Evolutionary conservation across 2,888 invertebrate genomes (phyloP), one percentile per base, ranked within the genome.

Genomic region (Patella depressa): DNA sequence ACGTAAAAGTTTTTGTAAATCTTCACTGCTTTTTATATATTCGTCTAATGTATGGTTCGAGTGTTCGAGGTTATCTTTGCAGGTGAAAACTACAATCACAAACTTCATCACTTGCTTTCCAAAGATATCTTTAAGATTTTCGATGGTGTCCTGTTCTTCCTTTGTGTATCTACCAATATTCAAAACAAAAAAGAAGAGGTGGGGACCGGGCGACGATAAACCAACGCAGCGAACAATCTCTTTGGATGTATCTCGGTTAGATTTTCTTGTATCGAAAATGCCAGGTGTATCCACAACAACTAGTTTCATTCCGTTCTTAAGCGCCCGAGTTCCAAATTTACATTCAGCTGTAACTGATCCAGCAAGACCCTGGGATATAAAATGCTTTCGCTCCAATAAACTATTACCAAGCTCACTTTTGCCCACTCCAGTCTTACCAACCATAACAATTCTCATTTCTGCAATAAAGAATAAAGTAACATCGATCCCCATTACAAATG

Each of bases 241-340:
- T 1, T 19, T 59, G 7, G 59, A 65, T 14, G 80, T 75, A 15
- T 75, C 77, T 29, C 71, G 70, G 19, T 79, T 77, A 34, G 75
- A 70, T 19, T 59, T 53, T 69, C 73, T 71, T 2, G 82, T 81
- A 53, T 82, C 82, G 54, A 77, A 79, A 11, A 82, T 72, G 19
- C 82, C 82, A 4, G 82, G 80, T 0, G 81, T 81, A 65, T 82
- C 82, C 1, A 81, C 74, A 2, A 81, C 72, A 45, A 74, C 69
- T 14, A 81, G 17, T 4, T 55, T 59, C n/a, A 75, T 59, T 4
- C 76, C 78, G 9, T 74, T 59, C 4, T 74, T 54, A 14, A 71
- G 12, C 3, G 17, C 29, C 34, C 34, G 34, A 34, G 59, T 72
- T 24, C 76, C 78, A 17, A 72, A 34, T 71, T 70, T 71, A 71